Evolutionary conservation across 2,888 invertebrate genomes (phyloP).

Genomic region (Nipponacmea schrenckii): DNA sequence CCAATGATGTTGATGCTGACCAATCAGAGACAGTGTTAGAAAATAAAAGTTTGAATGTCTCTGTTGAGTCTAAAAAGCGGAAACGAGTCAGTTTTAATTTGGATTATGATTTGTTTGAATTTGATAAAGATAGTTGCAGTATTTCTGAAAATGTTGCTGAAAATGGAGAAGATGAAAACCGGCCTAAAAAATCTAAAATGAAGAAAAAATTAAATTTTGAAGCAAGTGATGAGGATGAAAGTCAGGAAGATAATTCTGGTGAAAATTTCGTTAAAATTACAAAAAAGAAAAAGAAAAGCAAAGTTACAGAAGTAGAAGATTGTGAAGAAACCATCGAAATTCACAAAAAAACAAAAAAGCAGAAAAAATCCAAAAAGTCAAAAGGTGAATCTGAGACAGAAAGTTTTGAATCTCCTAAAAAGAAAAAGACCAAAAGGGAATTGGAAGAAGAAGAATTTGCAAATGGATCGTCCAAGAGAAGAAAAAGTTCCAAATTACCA

Average conservation of each 20-base stretch:
- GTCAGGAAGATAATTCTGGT: conserved; percentile 12
- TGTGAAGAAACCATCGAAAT: conserved; percentile 29
- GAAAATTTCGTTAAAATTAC: conserved; percentile 17
- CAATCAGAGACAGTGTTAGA: too few relatives aligned
- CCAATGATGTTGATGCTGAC: too few relatives aligned
- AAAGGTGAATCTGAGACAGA: too few relatives aligned
- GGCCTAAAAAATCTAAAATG: conserved; percentile 12
- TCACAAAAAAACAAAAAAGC: too few relatives aligned
- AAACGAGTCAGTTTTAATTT: neutral
- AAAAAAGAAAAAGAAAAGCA: conserved; percentile 14
- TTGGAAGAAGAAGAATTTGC: too few relatives aligned
- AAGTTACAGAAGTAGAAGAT: conserved; percentile 26
- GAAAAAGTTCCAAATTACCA: too few relatives aligned
- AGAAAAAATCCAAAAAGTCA: too few relatives aligned
- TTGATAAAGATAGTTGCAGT: neutral
- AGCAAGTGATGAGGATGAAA: neutral
- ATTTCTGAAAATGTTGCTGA: conserved; percentile 1
- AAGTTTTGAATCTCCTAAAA: too few relatives aligned
- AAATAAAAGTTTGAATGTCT: too few relatives aligned
- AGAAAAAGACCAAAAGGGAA: too few relatives aligned
- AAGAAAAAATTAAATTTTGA: conserved; percentile 12
- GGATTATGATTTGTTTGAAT: neutral
- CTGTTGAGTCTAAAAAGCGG: neutral
- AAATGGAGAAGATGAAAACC: conserved; percentile 14
- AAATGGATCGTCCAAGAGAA: too few relatives aligned